Conservation (phyloP, 1,140 invertebrate genomes). For the Diachasmimorpha longicaudata region DNA sequence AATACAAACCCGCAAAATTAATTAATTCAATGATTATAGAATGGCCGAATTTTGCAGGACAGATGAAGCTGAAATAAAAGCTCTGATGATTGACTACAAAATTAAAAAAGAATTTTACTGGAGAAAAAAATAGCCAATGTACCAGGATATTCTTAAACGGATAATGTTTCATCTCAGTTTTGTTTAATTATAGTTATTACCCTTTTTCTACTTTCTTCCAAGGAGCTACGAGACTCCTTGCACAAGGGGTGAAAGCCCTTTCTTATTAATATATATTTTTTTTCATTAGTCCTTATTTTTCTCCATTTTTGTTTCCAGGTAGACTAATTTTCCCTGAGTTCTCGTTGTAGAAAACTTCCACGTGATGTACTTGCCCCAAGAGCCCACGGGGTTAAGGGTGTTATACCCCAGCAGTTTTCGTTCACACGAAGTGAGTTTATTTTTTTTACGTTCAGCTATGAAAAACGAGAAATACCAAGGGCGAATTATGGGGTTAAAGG, state of each 20-base stretch:
- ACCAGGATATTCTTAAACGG: background rate
- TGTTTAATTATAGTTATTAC: constrained; percentile 21
- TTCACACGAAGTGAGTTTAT: background rate
- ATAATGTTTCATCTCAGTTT: background rate
- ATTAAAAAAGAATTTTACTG: no score
- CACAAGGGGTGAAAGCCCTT: background rate
- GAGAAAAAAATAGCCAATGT: no score
- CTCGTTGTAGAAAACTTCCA: constrained; percentile 37
- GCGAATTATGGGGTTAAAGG: constrained; percentile 31
- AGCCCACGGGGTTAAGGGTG: constrained; percentile 18
- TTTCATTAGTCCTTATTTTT: constrained; percentile 5
- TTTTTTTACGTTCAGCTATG: constrained; percentile 36
- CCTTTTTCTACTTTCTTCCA: constrained; percentile 4
- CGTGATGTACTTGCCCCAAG: constrained; percentile 49
- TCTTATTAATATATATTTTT: background rate
- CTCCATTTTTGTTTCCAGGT: background rate
- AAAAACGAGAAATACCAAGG: constrained; percentile 18
- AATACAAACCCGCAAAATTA: no score
- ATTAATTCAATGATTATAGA: no score
- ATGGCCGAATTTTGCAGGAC: no score
- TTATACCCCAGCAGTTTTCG: constrained; percentile 4
- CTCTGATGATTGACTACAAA: no score
- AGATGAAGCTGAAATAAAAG: no score
- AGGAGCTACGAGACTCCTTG: background rate
- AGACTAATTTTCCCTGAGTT: constrained; percentile 48